Conservation (phyloP, 2,113 vertebrate genomes). For the Perca flavescens region DNA sequence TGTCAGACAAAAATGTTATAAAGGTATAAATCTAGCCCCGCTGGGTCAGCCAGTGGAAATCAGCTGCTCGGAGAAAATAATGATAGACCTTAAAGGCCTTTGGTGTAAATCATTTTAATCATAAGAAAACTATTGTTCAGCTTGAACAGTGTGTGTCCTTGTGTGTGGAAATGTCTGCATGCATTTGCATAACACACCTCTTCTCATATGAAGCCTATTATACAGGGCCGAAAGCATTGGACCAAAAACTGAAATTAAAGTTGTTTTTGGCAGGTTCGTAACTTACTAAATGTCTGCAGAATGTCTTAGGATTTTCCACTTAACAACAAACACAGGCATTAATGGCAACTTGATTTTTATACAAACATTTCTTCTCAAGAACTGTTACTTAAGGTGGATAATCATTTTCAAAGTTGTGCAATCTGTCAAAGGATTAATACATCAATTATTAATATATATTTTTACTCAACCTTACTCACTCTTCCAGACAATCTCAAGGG, state of each 20-base stretch:
- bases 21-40: conserved; percentile 5
- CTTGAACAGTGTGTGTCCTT: neutral
- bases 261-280: conserved; percentile 41
- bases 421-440: neutral
- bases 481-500: too few species aligned
- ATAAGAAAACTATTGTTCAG: neutral
- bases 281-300: conserved; percentile 38
- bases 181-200: neutral
- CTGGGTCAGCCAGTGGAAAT: conserved; percentile 30
- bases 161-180: neutral
- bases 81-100: neutral
- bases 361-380: conserved; percentile 2
- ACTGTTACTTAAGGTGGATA: neutral
- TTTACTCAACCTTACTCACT: neutral
- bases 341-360: conserved; percentile 31
- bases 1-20: conserved; percentile 20
- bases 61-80: neutral
- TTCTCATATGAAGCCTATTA: neutral
- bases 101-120: conserved; percentile 38
- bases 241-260: conserved; percentile 30
- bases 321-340: conserved; percentile 28
- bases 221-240: neutral
- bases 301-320: conserved; percentile 36
- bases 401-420: conserved; percentile 15
- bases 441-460: conserved; percentile 16